Conservation (phyloP, 2,888 invertebrate species). For the Strigamia transsilvanica region DNA sequence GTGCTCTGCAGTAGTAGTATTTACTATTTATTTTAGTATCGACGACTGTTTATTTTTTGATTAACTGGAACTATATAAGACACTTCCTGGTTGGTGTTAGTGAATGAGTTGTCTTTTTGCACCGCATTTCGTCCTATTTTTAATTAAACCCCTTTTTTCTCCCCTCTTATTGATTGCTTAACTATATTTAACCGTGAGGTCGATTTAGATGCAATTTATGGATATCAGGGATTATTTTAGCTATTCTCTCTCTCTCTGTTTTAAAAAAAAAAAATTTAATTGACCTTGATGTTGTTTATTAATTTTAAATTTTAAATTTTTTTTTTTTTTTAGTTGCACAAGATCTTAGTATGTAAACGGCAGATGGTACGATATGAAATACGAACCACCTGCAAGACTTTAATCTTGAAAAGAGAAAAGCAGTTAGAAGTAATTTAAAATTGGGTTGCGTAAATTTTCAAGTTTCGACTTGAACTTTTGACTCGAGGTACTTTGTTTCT, state of each 20-base stretch:
- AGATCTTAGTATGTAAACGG: not conserved
- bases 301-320: conserved; percentile 16
- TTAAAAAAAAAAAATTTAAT: not conserved
- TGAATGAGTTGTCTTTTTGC: conserved; percentile 47
- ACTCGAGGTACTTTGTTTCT: conserved; percentile 41
- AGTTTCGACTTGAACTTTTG: conserved; percentile 47
- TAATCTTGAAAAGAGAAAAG: conserved; percentile 37
- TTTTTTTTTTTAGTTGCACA: conserved; percentile 12
- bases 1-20: not conserved
- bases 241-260: too few relatives aligned
- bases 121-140: conserved; percentile 23
- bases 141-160: conserved; percentile 32
- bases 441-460: conserved; percentile 28
- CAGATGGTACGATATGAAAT: conserved; percentile 43
- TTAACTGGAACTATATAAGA: conserved; percentile 33
- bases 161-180: conserved; percentile 33
- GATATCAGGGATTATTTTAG: conserved; percentile 6
- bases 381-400: conserved; percentile 36
- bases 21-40: conserved; percentile 1
- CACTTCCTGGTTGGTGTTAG: conserved; percentile 25
- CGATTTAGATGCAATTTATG: conserved; percentile 41
- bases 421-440: conserved; percentile 3
- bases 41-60: not conserved
- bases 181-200: conserved; percentile 38
- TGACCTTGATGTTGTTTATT: not conserved